Evolutionary conservation across 1,140 invertebrate genomes (phyloP).

Genomic region (Drosophila takahashii): DNA sequence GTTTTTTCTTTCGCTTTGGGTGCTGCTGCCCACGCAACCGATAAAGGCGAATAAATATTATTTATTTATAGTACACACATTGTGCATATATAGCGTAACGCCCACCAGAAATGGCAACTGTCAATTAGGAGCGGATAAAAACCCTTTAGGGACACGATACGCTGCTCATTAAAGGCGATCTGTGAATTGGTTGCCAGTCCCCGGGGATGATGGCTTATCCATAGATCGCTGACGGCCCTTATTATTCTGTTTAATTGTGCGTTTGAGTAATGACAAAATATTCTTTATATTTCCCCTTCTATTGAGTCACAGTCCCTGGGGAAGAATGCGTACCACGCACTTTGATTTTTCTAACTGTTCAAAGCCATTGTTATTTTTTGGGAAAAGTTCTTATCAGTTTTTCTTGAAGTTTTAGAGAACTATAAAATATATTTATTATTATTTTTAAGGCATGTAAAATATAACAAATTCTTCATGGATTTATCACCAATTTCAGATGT

Average conservation of each 20-base stretch:
- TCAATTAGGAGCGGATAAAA: conserved; percentile 36
- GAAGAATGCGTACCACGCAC: not conserved
- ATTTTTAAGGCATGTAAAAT: too few species aligned
- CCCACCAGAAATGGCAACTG: conserved; percentile 8
- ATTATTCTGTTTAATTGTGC: not conserved
- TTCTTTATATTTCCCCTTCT: too few species aligned
- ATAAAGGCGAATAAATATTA: conserved; percentile 66
- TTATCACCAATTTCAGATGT: too few species aligned
- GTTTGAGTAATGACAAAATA: not conserved
- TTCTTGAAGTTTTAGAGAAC: too few species aligned
- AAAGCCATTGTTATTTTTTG: not conserved
- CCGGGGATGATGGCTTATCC: not conserved
- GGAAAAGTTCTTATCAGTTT: not conserved
- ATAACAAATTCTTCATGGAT: too few species aligned
- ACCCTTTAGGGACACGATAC: conserved; percentile 1
- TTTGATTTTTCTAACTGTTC: not conserved
- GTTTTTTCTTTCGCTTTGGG: not conserved
- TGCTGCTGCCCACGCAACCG: conserved; percentile 51
- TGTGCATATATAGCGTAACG: not conserved
- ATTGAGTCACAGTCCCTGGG: not conserved
- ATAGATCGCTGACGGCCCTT: not conserved
- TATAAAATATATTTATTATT: too few species aligned
- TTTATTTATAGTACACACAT: conserved; percentile 53
- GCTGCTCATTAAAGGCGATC: conserved; percentile 17
- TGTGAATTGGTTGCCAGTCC: conserved; percentile 10